Evolutionary conservation across 2,113 vertebrate genomes (phyloP).

Genomic region (Grus americana): DNA sequence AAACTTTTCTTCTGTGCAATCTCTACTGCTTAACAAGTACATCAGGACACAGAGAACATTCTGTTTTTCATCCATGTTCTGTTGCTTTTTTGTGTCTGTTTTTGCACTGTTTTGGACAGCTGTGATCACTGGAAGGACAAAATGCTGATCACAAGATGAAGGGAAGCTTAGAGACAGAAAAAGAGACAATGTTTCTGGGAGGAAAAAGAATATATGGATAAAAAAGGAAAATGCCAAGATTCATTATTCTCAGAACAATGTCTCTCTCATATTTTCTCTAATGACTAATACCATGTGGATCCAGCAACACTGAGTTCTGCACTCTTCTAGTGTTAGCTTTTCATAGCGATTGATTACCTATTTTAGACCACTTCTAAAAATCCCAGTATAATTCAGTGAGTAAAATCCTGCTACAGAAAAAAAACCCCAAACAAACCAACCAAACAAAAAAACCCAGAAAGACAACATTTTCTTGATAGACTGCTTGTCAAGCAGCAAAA

Average conservation of each 20-base stretch:
- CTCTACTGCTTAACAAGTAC: constrained; percentile 3
- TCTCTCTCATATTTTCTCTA: background rate
- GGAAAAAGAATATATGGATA: background rate
- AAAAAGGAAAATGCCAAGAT: background rate
- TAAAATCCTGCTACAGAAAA: background rate
- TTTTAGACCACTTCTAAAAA: background rate
- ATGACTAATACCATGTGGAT: background rate
- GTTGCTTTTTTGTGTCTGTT: constrained; percentile 10
- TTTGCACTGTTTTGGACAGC: constrained; percentile 5
- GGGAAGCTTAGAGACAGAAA: background rate
- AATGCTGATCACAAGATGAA: constrained; percentile 34
- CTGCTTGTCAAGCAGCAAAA: background rate
- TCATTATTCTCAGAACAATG: background rate
- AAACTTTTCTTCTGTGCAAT: constrained; percentile 7
- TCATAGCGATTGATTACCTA: background rate
- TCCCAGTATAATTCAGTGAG: background rate
- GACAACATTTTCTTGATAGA: background rate
- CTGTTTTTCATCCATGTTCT: constrained; percentile 19
- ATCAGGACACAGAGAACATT: constrained; percentile 26
- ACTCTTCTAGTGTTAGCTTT: background rate
- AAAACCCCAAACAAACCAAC: background rate
- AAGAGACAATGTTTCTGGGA: background rate
- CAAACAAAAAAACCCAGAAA: background rate
- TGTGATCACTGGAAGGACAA: constrained; percentile 13
- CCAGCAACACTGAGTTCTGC: background rate